Base-by-base conservation (phyloP, 1,140 invertebrate genomes). In the Drosophila sechellia region DNA sequence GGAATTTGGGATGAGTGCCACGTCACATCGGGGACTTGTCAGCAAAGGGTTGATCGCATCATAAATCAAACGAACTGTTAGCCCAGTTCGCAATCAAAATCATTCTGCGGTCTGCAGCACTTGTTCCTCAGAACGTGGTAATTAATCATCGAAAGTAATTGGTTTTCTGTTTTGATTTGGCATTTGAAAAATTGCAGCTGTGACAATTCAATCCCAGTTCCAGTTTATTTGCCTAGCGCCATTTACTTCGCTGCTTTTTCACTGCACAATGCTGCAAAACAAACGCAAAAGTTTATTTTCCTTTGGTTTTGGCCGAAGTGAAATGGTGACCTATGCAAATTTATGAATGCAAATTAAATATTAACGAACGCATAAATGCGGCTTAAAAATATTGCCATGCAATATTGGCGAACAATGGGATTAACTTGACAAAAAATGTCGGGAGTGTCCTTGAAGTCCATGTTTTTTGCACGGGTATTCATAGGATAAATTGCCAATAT, bases 91-190 rank as follows among this genome's bases (percentile, higher is more conserved):
- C 81, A 79, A 87, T 87, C 65, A 87, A 87, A 87, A 87, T 87
- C 83, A 87, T 87, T 83, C 78, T 87, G 83, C 48, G 83, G 83
- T 72, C 86, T 61, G 69, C 78, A 79, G 70, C 81, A 86, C 81
- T 77, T 75, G 73, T 48, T 65, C 55, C 27, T 46, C 55, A 5
- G 45, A 65, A 49, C 22, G 49, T 58, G 34, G 84, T 89, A 86
- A 87, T 87, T 87, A 87, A 87, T 87, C 83, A 87, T 87, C 45
- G 59, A 66, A 87, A 83, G 78, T 89, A 87, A 87, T 89, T 87
- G 84, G 79, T 87, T 87, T 83, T 87, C 71, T 86, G 65, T 87
- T 86, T 83, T 87, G 83, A 87, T 87, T 87, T 87, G 79, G 87
- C 83, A 83, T 69, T 79, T 87, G 83, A 87, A 87, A 87, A 87